A percentile compares a stretch with the other conserved stretches of the same genome.
Evolutionary conservation across 1,140 invertebrate species (phyloP).

Genomic region (Papilio machaon): DNA sequence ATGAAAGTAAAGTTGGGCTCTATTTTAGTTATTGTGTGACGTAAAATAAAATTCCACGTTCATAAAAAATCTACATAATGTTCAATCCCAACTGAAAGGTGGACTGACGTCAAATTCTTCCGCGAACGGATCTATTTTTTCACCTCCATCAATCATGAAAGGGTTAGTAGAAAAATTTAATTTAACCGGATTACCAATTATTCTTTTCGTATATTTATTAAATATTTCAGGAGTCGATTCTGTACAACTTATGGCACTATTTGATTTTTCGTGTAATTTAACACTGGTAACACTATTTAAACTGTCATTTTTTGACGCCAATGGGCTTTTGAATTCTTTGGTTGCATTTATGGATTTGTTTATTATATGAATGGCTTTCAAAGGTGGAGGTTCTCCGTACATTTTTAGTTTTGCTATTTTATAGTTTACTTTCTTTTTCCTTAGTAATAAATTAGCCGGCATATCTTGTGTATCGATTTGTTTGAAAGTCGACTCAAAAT

Average conservation of each 20-base stretch:
- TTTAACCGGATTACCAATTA: conserved; percentile 62
- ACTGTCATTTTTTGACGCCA: conserved; percentile 51
- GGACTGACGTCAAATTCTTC: conserved; percentile 75
- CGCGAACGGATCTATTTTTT: conserved; percentile 61
- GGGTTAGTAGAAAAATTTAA: conserved; percentile 56
- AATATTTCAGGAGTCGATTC: conserved; percentile 52
- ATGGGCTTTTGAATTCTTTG: conserved; percentile 66
- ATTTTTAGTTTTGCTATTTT: conserved; percentile 73
- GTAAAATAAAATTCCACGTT: too few species aligned
- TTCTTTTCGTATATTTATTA: conserved; percentile 52
- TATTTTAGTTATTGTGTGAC: too few species aligned
- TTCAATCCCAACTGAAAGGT: conserved; percentile 73
- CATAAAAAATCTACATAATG: conserved; percentile 16
- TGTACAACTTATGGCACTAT: conserved; percentile 29
- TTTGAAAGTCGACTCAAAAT: conserved; percentile 73
- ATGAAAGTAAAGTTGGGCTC: too few species aligned
- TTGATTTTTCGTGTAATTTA: conserved; percentile 43
- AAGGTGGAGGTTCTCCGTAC: conserved; percentile 76
- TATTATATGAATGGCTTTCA: conserved; percentile 68
- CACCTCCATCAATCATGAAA: conserved; percentile 41
- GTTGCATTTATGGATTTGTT: conserved; percentile 65
- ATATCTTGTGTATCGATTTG: conserved; percentile 59
- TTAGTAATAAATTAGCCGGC: conserved; percentile 51
- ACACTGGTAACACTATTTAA: conserved; percentile 51
- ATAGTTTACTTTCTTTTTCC: conserved; percentile 63